These are phyloP conservation scores for Ibidorhyncha struthersii DNA, from an alignment of 2,113 vertebrate species.

Conservation along the genomic window DNA sequence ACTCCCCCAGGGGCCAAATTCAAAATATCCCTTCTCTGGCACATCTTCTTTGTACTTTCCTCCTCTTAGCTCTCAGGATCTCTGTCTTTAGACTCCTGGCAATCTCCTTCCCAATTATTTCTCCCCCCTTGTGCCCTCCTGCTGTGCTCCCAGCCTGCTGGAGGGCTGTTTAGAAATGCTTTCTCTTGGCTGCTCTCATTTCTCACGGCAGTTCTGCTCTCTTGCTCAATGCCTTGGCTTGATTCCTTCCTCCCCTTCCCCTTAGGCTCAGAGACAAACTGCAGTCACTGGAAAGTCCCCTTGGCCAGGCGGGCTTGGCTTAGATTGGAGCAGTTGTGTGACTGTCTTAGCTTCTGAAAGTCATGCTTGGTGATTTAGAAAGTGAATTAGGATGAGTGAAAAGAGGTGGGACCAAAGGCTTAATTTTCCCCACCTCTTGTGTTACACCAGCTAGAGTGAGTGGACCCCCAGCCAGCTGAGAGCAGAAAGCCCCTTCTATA, in stretches of 20 bases:
- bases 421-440: background rate
- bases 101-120: background rate
- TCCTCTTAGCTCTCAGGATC: background rate
- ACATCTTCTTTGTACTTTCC: background rate
- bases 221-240: constrained; percentile 43
- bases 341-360: background rate
- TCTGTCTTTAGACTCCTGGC: background rate
- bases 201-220: background rate
- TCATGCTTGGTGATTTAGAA: background rate
- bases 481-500: background rate
- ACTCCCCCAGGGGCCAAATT: background rate
- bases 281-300: constrained; percentile 25
- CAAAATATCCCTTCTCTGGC: background rate
- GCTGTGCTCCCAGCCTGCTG: background rate
- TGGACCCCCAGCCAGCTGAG: background rate
- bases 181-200: background rate
- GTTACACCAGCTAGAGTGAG: background rate
- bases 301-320: background rate
- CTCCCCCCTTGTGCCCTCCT: background rate
- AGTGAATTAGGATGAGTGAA: background rate
- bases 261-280: background rate
- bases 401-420: background rate
- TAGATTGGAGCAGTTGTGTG: background rate
- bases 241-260: background rate
- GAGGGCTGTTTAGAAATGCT: background rate